Evolutionary conservation across 2,113 vertebrate species (phyloP), one percentile per base, ranked within the genome.

Genomic region (Myotis davidii): DNA sequence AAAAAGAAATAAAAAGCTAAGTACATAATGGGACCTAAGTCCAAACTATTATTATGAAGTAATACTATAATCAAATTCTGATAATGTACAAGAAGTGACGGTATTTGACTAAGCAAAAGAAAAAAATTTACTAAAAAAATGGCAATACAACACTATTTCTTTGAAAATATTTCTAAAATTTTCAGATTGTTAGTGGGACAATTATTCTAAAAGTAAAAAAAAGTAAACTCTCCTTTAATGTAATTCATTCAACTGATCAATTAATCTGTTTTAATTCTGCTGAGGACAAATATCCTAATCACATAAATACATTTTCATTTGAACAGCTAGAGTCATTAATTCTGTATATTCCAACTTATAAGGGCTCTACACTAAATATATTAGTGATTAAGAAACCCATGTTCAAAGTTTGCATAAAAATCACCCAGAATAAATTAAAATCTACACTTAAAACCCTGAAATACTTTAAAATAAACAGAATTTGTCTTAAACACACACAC

Each of bases 401-500:
- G 14, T 39, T 82, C 64, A 83, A 73, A 95, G n/a, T 54, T 34
- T 72, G 45, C 64, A 76, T 1, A 84, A 39, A 92, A 9, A 94
- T 14, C n/a, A 93, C 29, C 54, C 74, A 88, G 13, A 94, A 90
- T 82, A 90, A 94, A 88, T 0, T 91, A 16, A 94, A 77, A 90
- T 74, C 82, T 81, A 92, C 9, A 76, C 76, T 84, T 86, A 90
- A 90, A 89, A 90, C 7, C 27, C 45, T 70, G 10, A 87, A 93
- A 65, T 54, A 85, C 23, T 83, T 92, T 45, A 82, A 92, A 96
- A 94, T 96, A 56, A 93, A 77, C 7, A 92, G 45, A 90, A 70
- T 18, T 52, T 76, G n/a, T 78, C n/a, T 94, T 91, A 8, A 16
- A 45, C 42, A 42, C 42, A 42, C 42, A 39, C 39, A 20, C 42